Base-by-base conservation (phyloP, 64 coral and sea anemone genomes). In the Pocillopora damicornis region DNA sequence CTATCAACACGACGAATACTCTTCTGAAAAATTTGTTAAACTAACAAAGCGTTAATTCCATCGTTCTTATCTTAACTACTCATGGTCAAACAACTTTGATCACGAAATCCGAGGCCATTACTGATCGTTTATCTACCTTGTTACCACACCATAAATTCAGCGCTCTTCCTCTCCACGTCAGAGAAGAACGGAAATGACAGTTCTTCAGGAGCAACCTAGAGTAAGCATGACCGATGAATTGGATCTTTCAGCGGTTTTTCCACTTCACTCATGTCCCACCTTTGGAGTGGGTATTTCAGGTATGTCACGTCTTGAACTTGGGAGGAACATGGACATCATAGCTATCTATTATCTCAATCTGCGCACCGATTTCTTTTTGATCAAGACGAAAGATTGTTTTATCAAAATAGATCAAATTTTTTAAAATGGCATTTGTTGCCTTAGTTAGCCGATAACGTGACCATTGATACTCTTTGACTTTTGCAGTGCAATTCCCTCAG, bases 371-470 rank as follows among this genome's bases (percentile, higher is more conserved):
- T 71, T 66, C 23, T 0, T 4, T 30, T 73, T 73, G 81, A 84
- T 72, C 37, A 13, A 15, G 68, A 83, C 69, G 37, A 1, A n/a
- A 73, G 65, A 59, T 72, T 85, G 63, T 56, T 72, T 60, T 23
- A 66, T 72, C 16, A 85, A 85, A 68, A 36, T 65, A 57, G 64
- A 85, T 85, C 65, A 58, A n/a, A 20, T 51, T 51, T 51, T 51
- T 85, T 23, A 58, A 25, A 37, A 12, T 23, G 17, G 81, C 35
- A 45, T 85, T 77, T 85, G 68, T 37, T 45, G 20, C 7, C 20
- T 85, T 26, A 37, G 30, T 85, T 85, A 72, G 81, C 10, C 18
- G 81, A 58, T 73, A 73, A 85, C 42, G n/a, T 72, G 81, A 4
- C 14, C 22, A 8, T 45, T n/a, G 20, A 71, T 71, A 20, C 25